Base-by-base conservation (phyloP, 2,888 invertebrate genomes). In the Clunio marinus region DNA sequence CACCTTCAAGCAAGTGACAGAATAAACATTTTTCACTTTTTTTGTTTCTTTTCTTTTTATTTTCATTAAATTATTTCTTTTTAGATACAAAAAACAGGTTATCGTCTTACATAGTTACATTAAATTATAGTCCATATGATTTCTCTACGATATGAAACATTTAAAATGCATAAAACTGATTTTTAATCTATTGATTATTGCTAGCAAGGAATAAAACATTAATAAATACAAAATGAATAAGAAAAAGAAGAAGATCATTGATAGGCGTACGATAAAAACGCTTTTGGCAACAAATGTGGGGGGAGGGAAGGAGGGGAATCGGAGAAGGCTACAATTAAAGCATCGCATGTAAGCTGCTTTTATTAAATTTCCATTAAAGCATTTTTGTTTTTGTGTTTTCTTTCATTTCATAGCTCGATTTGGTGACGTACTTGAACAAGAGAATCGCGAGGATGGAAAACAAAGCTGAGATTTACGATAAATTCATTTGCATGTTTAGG, bases 361-460 rank as follows among this genome's bases (percentile, higher is more conserved):
- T n/a, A n/a, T n/a, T n/a, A n/a, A 51, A n/a, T 15, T 41, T 15
- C 41, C 41, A 41, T 51, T 51, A 51, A 51, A 51, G 22, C 22
- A 22, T 22, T 51, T 13, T 51, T n/a, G n/a, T n/a, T n/a, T n/a
- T n/a, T n/a, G n/a, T n/a, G n/a, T n/a, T n/a, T n/a, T n/a, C n/a
- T n/a, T n/a, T n/a, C n/a, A n/a, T 66, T 32, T 66, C 28, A 55
- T 15, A 55, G 27, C 28, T 46, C 55, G 55, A 27, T 66, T 66
- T 66, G 66, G 66, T 66, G 66, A 66, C 66, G 66, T 66, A 66
- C 66, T 66, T 46, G 63, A 15, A 27, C 22, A 58, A 58, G 17
- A 58, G 15, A 8, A 46, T 46, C 46, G 46, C 20, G 59, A 41
- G 41, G 41, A n/a, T n/a, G 41, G 17, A n/a, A 15, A 41, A 15